phyloP scores from a whole-genome alignment of 1,140 invertebrate species.

The Paraescarpia echinospica region DNA sequence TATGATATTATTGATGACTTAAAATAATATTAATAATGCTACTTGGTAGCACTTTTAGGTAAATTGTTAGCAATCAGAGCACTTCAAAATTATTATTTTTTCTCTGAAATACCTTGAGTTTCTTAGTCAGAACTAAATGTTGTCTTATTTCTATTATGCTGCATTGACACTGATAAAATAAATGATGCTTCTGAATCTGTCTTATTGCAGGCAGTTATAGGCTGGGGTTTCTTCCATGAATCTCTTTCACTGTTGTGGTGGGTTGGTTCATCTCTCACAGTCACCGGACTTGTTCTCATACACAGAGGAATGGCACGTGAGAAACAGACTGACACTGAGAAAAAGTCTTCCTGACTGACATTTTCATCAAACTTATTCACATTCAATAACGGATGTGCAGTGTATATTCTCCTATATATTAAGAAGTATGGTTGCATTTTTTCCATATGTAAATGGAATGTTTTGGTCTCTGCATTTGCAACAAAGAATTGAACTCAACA shows the following conservation, averaged over 20 bases:
- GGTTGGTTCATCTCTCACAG: constrained; percentile 54
- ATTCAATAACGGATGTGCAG: neutral
- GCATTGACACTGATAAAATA: too few relatives aligned
- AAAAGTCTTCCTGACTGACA: neutral
- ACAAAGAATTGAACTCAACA: neutral
- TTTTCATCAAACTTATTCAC: neutral
- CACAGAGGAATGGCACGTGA: neutral
- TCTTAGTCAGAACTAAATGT: neutral
- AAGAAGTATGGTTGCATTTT: neutral
- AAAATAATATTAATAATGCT: too few relatives aligned
- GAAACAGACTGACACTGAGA: neutral
- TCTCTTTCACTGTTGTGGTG: constrained; percentile 53
- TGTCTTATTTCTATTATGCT: neutral
- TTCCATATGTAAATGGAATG: neutral
- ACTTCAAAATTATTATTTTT: too few relatives aligned
- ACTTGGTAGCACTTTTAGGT: too few relatives aligned
- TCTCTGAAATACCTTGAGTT: too few relatives aligned
- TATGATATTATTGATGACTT: too few relatives aligned
- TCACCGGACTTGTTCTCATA: constrained; percentile 53
- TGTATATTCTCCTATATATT: neutral
- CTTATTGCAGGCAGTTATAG: constrained; percentile 49
- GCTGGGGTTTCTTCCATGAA: constrained; percentile 56
- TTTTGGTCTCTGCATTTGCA: neutral
- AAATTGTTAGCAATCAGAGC: too few relatives aligned
- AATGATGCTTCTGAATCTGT: neutral